A percentile compares a stretch with the other conserved stretches of the same genome.
phyloP scores from a whole-genome alignment of 37 sponge, comb jelly and placozoan genomes.

The Geodia barretti region DNA sequence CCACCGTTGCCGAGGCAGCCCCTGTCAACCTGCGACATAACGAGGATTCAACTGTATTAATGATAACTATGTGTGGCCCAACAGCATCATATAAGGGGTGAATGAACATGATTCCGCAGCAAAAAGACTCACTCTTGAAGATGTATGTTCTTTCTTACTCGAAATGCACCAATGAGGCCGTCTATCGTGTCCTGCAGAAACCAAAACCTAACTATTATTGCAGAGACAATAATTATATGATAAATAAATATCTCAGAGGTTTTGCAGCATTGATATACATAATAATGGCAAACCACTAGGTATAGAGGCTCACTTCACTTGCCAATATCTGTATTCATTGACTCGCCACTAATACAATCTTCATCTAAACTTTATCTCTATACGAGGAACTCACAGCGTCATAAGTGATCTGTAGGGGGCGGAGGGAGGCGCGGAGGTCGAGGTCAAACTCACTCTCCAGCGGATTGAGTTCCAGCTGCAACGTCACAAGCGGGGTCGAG shows the following conservation, averaged over 20 bases:
- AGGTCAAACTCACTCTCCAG: conserved; percentile 55
- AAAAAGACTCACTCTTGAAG: conserved; percentile 62
- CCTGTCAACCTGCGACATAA: conserved; percentile 53
- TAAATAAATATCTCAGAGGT: neutral
- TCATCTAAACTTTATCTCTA: too few relatives aligned
- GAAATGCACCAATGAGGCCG: conserved; percentile 60
- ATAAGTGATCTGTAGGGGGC: conserved; percentile 68
- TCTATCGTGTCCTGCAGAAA: conserved; percentile 66
- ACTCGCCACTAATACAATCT: neutral
- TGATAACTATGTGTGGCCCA: too few relatives aligned
- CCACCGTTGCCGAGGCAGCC: conserved; percentile 64
- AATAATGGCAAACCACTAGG: neutral
- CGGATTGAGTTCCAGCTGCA: conserved; percentile 62
- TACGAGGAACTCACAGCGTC: conserved; percentile 60
- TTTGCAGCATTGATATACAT: neutral
- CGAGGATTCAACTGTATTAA: too few relatives aligned
- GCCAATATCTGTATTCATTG: neutral
- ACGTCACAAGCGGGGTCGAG: conserved; percentile 30
- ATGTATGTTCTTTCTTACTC: conserved; percentile 54
- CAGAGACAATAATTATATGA: neutral
- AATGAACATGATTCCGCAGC: neutral
- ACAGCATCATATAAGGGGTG: neutral
- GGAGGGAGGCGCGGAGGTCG: conserved; percentile 34
- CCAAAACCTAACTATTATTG: too few relatives aligned
- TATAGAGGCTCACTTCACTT: neutral